phyloP scores from a whole-genome alignment of 2,113 vertebrate species.

The Dipodomys merriami region DNA sequence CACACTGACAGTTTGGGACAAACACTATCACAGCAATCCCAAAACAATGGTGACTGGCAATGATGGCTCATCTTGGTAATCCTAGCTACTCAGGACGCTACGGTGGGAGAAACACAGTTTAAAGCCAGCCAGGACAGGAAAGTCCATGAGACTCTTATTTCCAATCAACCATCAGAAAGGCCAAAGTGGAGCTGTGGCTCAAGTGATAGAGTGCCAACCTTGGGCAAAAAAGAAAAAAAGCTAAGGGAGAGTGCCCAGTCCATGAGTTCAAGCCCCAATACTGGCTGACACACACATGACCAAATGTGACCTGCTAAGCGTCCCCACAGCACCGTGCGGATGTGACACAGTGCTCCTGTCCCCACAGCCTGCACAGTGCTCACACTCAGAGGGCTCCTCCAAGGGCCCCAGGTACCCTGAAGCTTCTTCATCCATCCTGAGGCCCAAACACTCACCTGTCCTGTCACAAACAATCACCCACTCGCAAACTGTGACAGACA shows the following conservation, averaged over 20 bases:
- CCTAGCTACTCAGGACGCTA: no score
- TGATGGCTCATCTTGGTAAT: no score
- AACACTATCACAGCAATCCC: background rate
- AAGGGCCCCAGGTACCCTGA: background rate
- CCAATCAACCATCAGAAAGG: no score
- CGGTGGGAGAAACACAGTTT: no score
- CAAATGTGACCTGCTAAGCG: background rate
- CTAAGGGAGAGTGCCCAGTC: no score
- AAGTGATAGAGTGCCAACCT: no score
- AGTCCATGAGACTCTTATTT: no score
- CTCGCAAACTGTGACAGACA: conserved; percentile 20
- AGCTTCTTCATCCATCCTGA: background rate
- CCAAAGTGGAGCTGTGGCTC: no score
- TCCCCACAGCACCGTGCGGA: background rate
- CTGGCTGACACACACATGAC: no score
- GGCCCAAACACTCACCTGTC: background rate
- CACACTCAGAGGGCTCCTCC: background rate
- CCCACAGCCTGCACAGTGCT: background rate
- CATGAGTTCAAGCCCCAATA: no score
- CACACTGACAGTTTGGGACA: background rate
- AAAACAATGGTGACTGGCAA: background rate
- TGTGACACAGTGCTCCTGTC: background rate
- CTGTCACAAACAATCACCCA: conserved; percentile 12
- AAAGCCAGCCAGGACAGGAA: no score
- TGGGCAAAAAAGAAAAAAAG: no score